These are phyloP conservation scores for Zaprionus lachaisei DNA, from an alignment of 1,140 invertebrate species.

Conservation along the genomic window DNA sequence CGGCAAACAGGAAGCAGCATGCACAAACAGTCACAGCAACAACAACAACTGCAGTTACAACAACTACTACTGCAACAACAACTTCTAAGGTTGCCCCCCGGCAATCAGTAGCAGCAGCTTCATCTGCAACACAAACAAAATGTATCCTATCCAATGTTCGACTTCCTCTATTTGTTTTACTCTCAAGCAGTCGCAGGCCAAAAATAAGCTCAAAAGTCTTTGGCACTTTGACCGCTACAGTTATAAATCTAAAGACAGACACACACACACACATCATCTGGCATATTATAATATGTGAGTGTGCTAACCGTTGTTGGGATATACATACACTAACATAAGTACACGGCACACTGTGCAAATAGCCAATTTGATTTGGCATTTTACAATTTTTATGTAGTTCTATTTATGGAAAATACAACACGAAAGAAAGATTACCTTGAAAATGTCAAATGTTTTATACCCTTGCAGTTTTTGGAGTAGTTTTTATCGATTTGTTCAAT, in stretches of 20 bases:
- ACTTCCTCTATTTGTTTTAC: slow-evolving; percentile 53
- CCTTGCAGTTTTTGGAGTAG: too few relatives aligned
- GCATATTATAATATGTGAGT: slow-evolving; percentile 29
- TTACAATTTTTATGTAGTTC: too few relatives aligned
- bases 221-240: slow-evolving; percentile 43
- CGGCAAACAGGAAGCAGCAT: slow-evolving; percentile 65
- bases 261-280: slow-evolving; percentile 6
- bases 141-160: slow-evolving; percentile 49
- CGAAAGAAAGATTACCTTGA: too few relatives aligned
- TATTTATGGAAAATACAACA: too few relatives aligned
- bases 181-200: slow-evolving; percentile 26
- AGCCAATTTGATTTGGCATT: too few relatives aligned
- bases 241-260: slow-evolving; percentile 22
- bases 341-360: too few relatives aligned
- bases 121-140: slow-evolving; percentile 51
- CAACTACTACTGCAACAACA: slow-evolving; percentile 27
- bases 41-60: slow-evolving; percentile 21
- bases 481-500: too few relatives aligned
- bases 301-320: not conserved
- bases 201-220: slow-evolving; percentile 46
- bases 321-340: not conserved
- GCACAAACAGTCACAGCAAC: slow-evolving; percentile 36
- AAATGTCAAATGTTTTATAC: too few relatives aligned
- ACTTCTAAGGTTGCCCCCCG: slow-evolving; percentile 41
- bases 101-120: slow-evolving; percentile 44